These are phyloP conservation scores for Capitulum mitella DNA, from an alignment of 2,888 invertebrate genomes.

Conservation along the genomic window DNA sequence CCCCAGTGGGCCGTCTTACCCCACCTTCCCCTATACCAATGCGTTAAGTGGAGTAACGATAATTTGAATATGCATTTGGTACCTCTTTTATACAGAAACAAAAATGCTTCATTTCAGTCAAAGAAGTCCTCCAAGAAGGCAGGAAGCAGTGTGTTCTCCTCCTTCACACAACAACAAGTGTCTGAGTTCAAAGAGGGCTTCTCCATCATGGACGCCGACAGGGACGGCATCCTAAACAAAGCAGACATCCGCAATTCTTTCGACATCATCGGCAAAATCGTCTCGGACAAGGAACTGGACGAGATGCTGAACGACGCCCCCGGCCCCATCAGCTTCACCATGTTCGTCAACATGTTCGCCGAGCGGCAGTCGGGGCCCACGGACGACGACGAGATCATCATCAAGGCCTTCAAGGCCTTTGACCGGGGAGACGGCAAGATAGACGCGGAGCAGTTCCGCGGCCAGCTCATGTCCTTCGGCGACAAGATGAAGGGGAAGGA, in stretches of 20 bases:
- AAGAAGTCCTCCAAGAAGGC: conserved; percentile 61
- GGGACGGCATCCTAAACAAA: conserved; percentile 78
- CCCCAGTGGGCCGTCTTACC: no score
- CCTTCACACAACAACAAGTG: conserved; percentile 93
- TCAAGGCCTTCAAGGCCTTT: conserved; percentile 85
- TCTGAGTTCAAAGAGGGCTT: conserved; percentile 96
- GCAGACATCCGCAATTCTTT: conserved; percentile 83
- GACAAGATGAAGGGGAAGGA: conserved; percentile 84
- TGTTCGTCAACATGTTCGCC: conserved; percentile 83
- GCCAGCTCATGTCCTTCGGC: conserved; percentile 85
- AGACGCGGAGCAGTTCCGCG: conserved; percentile 75
- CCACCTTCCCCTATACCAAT: no score
- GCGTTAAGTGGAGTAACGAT: no score
- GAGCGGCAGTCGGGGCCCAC: conserved; percentile 82
- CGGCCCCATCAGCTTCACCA: conserved; percentile 92
- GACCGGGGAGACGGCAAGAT: conserved; percentile 69
- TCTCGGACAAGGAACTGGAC: conserved; percentile 83
- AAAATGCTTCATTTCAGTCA: background rate
- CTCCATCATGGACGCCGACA: conserved; percentile 92
- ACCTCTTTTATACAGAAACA: no score
- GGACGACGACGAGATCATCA: conserved; percentile 86
- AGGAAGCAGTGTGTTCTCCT: conserved; percentile 93
- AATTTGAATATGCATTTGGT: no score
- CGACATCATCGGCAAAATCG: conserved; percentile 83
- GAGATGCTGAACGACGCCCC: conserved; percentile 79